Evolutionary conservation across 2,888 invertebrate genomes (phyloP).

Genomic region (Cataglyphis rosenhaueri): DNA sequence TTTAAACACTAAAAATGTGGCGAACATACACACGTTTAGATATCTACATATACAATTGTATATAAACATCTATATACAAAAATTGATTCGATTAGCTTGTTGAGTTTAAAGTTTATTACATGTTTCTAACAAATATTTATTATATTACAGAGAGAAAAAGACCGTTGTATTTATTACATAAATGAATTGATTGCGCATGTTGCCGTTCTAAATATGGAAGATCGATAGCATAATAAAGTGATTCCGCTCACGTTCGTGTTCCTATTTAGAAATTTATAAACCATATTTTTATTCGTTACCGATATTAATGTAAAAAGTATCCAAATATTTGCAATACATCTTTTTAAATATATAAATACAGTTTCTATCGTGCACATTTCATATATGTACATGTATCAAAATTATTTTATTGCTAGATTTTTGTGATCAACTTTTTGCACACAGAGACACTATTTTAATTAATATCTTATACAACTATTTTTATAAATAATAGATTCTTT

Average conservation of each 20-base stretch:
- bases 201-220: constrained; percentile 14
- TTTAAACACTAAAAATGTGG: not conserved
- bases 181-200: constrained; percentile 1
- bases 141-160: not conserved
- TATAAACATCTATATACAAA: not conserved
- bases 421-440: not conserved
- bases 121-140: not conserved
- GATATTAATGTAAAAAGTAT: not conserved
- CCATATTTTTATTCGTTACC: not conserved
- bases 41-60: not conserved
- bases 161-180: constrained; percentile 14
- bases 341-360: not conserved
- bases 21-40: not conserved
- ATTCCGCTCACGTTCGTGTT: not conserved
- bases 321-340: not conserved
- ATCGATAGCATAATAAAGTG: constrained; percentile 38
- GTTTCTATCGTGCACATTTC: not conserved
- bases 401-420: constrained; percentile 1
- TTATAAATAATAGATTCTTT: not conserved
- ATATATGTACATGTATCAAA: not conserved
- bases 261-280: constrained; percentile 15
- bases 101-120: not conserved
- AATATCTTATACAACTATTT: not conserved
- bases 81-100: not conserved
- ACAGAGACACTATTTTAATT: not conserved